A percentile compares a stretch with the other conserved stretches of the same genome.
phyloP scores from a whole-genome alignment of 2,888 invertebrate species.

The Phalangium opilio region DNA sequence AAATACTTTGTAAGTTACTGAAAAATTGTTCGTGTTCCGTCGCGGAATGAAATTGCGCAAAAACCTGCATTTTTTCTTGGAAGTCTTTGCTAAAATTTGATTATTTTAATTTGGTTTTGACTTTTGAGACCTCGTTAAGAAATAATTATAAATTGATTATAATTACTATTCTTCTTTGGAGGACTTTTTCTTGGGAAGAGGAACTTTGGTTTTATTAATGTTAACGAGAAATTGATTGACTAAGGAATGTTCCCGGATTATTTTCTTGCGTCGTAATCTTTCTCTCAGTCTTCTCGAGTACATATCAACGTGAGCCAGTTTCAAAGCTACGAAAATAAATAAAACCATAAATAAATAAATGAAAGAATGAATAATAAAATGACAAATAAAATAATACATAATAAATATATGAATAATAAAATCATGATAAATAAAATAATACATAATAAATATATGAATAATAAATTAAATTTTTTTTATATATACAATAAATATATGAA shows the following conservation, averaged over 20 bases:
- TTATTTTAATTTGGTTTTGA: too few species aligned
- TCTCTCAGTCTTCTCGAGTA: constrained; percentile 69
- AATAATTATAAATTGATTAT: constrained; percentile 12
- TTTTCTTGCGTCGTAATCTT: constrained; percentile 69
- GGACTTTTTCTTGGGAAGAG: constrained; percentile 42
- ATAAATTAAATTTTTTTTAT: too few species aligned
- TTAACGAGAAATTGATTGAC: constrained; percentile 64
- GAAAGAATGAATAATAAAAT: too few species aligned
- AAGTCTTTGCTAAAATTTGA: constrained; percentile 33
- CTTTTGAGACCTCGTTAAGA: not conserved
- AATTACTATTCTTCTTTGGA: constrained; percentile 63
- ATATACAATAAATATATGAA: too few species aligned
- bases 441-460: too few species aligned
- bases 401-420: too few species aligned
- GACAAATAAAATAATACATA: too few species aligned
- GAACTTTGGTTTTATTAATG: constrained; percentile 42
- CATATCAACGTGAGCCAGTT: constrained; percentile 82
- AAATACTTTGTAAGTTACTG: constrained; percentile 39
- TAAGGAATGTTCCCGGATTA: constrained; percentile 77
- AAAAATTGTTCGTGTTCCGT: constrained; percentile 67
- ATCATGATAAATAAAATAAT: too few species aligned
- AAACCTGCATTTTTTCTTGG: constrained; percentile 64
- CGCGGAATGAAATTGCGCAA: constrained; percentile 74
- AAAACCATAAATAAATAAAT: too few species aligned
- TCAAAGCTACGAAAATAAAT: too few species aligned